phyloP scores from a whole-genome alignment of 2,888 invertebrate species.

The Ormia ochracea region DNA sequence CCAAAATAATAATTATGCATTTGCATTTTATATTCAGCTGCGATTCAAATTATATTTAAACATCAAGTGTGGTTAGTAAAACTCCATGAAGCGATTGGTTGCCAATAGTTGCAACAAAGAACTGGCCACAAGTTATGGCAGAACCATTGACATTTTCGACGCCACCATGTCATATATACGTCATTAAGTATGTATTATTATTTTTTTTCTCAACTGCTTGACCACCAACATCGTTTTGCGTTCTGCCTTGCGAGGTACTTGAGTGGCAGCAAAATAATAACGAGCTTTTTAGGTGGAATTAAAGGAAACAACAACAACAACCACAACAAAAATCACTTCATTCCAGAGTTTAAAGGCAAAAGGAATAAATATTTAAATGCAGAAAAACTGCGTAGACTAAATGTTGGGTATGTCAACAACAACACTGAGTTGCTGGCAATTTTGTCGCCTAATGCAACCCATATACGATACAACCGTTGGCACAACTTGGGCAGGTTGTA shows the following conservation, averaged over 20 bases:
- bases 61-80: conserved; percentile 15
- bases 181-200: conserved; percentile 57
- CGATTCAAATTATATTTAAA: conserved; percentile 39
- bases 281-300: too few relatives aligned
- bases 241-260: not conserved
- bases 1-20: conserved; percentile 45
- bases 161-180: conserved; percentile 56
- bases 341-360: too few relatives aligned
- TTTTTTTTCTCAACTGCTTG: conserved; percentile 34
- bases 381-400: too few relatives aligned
- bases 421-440: too few relatives aligned
- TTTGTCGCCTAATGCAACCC: too few relatives aligned
- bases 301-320: not conserved
- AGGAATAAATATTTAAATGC: too few relatives aligned
- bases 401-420: too few relatives aligned
- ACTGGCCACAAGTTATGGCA: conserved; percentile 9
- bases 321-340: too few relatives aligned
- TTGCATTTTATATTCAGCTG: conserved; percentile 33
- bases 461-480: too few relatives aligned
- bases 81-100: not conserved
- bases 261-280: not conserved
- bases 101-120: conserved; percentile 11
- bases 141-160: conserved; percentile 52
- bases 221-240: conserved; percentile 46
- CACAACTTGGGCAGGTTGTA: too few relatives aligned